A percentile compares a stretch with the other conserved stretches of the same genome.
phyloP scores from a whole-genome alignment of 2,113 vertebrate species.

The Microcebus tavaratra region DNA sequence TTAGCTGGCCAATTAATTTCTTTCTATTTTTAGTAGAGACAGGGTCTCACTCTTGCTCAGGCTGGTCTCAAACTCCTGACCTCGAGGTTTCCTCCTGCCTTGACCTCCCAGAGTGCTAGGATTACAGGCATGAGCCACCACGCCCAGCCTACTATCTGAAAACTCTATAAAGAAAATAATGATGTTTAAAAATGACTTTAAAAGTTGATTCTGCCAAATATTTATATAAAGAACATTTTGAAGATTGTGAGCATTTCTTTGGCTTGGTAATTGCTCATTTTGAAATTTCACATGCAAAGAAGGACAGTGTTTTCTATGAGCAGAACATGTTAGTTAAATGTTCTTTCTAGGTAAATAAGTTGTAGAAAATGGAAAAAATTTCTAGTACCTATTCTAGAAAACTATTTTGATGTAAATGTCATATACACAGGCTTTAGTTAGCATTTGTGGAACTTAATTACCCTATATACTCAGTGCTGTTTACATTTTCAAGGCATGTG shows the following conservation, averaged over 20 bases:
- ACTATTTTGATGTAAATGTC: conserved; percentile 54
- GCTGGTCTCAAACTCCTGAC: no score
- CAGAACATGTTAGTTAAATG: conserved; percentile 48
- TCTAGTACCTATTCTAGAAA: neutral
- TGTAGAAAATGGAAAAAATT: neutral
- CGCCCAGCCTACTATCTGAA: no score
- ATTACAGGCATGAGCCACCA: no score
- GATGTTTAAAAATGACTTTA: neutral
- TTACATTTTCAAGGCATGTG: conserved; percentile 62
- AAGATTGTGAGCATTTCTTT: conserved; percentile 42
- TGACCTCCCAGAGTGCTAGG: no score
- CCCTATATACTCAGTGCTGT: neutral
- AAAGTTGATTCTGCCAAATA: neutral
- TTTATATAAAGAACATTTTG: conserved; percentile 36
- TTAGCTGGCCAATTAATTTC: no score
- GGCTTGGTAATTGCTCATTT: neutral
- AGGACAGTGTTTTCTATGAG: neutral
- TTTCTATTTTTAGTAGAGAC: no score
- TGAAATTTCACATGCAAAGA: conserved; percentile 39
- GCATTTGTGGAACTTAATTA: conserved; percentile 56
- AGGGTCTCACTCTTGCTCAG: no score
- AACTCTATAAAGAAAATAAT: conserved; percentile 7
- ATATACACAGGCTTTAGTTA: conserved; percentile 29
- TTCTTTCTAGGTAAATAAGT: conserved; percentile 42
- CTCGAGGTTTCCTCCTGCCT: no score